Evolutionary conservation across 2,113 vertebrate genomes (phyloP), one percentile per base, ranked within the genome.

Genomic region (Myanophis thanlyinensis): DNA sequence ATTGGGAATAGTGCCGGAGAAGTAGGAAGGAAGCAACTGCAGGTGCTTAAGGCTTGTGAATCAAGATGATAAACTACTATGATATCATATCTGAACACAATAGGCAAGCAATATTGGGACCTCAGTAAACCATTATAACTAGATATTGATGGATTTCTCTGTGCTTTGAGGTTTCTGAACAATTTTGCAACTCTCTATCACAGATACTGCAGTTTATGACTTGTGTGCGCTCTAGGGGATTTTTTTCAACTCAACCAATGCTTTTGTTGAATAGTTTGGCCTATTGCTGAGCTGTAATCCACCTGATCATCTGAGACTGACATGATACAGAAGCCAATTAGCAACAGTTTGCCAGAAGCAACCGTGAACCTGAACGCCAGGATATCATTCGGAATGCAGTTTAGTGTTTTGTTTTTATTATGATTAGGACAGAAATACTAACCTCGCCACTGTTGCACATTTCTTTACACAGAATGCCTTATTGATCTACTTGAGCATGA

Each of bases 401-500:
- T 59, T 85, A 47, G 53, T 51, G 46, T 0, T 80, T 91, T 93
- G 80, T 51, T 93, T 89, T 93, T 52, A 90, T 86, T 87, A 25
- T 86, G 22, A 95, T 95, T 91, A 94, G 35, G 87, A 93, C n/a
- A 10, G 73, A 96, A 94, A 93, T 93, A 46, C 96, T 95, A 92
- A 96, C 94, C 59, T 96, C 94, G 94, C 94, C 93, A 94, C 73
- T 95, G 87, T 92, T 92, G 47, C 84, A 89, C 40, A 93, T 95
- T 94, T 95, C 92, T 73, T 95, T 96, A 93, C 25, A 91, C 6
- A 5, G 84, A 92, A 49, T 93, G n/a, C 90, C 94, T 88, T 94
- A 95, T 95, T 95, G 93, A 96, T 96, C 93, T 94, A 56, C 92
- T 94, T 94, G 87, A 4, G 87, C 89, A 56, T 92, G 91, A 95